Evolutionary conservation across 2,888 invertebrate species (phyloP).

Genomic region (Microctonus brassicae): DNA sequence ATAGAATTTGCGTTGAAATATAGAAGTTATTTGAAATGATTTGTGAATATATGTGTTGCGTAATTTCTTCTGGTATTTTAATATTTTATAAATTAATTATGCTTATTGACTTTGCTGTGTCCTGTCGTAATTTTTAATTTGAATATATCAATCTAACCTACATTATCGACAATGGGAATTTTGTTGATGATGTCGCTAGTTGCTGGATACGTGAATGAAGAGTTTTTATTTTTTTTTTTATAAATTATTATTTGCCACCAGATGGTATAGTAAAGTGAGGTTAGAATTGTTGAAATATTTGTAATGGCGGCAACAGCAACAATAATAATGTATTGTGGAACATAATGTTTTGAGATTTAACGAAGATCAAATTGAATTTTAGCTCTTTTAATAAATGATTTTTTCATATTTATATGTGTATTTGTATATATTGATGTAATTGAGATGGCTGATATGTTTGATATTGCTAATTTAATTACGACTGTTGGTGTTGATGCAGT

Average conservation of each 20-base stretch:
- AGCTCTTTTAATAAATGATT: neutral
- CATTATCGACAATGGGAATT: neutral
- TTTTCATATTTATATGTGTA: neutral
- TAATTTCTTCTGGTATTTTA: neutral
- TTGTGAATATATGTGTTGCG: neutral
- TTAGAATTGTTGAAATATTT: no score
- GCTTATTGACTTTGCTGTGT: neutral
- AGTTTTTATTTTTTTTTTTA: no score
- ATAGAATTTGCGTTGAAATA: no score
- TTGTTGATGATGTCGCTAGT: neutral
- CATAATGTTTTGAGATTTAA: neutral
- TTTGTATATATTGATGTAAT: neutral
- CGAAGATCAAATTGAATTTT: no score
- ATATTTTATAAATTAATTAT: neutral
- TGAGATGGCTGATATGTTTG: slow-evolving; percentile 64
- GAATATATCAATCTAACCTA: neutral
- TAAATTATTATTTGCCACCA: neutral
- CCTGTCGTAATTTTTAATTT: neutral
- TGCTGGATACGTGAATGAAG: no score
- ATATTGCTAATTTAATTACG: slow-evolving; percentile 66
- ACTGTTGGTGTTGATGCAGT: slow-evolving; percentile 65
- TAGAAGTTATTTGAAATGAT: neutral
- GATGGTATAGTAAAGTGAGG: no score
- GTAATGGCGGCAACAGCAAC: slow-evolving; percentile 11
- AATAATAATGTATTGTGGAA: no score